Conservation (phyloP, 1,140 invertebrate genomes). For the Piezodorus guildinii region DNA sequence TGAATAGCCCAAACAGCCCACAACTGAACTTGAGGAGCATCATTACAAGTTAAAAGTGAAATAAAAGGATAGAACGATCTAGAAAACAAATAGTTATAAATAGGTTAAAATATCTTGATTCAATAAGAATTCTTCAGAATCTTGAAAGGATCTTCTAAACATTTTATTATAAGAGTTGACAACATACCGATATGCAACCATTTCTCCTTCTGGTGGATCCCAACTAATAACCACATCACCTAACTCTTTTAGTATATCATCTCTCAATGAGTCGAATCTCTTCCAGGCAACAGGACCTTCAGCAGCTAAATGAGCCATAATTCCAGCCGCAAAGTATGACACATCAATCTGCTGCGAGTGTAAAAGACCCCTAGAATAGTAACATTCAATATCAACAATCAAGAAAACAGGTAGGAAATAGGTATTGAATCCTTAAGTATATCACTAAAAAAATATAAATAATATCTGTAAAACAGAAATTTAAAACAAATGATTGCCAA, state of each 20-base stretch:
- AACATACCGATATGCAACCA: constrained; percentile 64
- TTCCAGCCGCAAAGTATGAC: constrained; percentile 73
- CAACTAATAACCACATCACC: constrained; percentile 50
- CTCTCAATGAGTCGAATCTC: constrained; percentile 31
- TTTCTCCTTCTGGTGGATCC: constrained; percentile 61
- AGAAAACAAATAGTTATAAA: constrained; percentile 48
- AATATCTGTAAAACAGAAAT: too few species aligned
- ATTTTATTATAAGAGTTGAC: not conserved
- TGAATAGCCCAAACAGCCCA: constrained; percentile 78
- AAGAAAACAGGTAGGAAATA: not conserved
- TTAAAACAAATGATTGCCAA: too few species aligned
- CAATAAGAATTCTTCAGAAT: too few species aligned
- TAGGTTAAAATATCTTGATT: too few species aligned
- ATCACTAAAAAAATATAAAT: too few species aligned
- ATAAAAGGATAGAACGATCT: constrained; percentile 71
- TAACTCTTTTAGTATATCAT: constrained; percentile 45
- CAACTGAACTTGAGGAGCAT: constrained; percentile 56
- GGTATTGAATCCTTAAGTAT: too few species aligned
- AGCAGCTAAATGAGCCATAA: constrained; percentile 63
- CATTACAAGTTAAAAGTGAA: constrained; percentile 46
- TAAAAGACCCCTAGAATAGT: constrained; percentile 36
- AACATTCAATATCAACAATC: not conserved
- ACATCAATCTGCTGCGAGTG: constrained; percentile 62
- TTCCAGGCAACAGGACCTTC: constrained; percentile 39
- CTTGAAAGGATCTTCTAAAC: too few species aligned